These are phyloP conservation scores for Stichodactyla mertensii DNA, from an alignment of 64 coral and sea anemone species.

Conservation along the genomic window DNA sequence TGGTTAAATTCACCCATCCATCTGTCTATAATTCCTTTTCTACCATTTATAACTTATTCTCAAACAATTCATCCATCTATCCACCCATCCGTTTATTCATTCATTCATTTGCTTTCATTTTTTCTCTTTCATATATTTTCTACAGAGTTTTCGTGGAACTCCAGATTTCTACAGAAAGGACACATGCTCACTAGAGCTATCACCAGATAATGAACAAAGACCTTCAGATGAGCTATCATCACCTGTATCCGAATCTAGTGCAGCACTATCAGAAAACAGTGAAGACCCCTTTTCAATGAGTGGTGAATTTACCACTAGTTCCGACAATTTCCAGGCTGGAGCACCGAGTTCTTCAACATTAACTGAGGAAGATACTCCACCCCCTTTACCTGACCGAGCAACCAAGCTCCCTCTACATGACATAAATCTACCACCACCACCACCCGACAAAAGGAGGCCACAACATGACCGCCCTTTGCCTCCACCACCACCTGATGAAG, in stretches of 20 bases:
- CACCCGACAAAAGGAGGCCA: background rate
- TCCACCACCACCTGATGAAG: background rate
- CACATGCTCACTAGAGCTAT: constrained; percentile 6
- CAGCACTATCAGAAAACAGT: background rate
- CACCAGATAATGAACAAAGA: background rate
- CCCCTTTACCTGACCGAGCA: constrained; percentile 16
- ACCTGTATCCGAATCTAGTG: background rate
- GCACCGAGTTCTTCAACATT: constrained; percentile 19
- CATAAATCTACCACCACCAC: constrained; percentile 1
- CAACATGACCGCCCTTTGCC: background rate
- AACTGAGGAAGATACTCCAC: background rate
- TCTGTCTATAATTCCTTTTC: background rate
- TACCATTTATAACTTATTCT: no score
- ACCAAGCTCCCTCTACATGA: background rate
- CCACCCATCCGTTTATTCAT: background rate
- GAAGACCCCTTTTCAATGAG: constrained; percentile 9
- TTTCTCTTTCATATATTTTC: background rate
- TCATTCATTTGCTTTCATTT: background rate
- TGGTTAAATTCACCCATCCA: no score
- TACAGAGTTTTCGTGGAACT: constrained; percentile 24
- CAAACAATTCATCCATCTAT: background rate
- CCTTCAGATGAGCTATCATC: background rate
- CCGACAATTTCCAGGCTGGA: constrained; percentile 1
- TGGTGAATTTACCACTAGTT: background rate
- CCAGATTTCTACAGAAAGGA: background rate